Base-by-base conservation (phyloP, 2,888 invertebrate species). In the Dioctria rufipes region DNA sequence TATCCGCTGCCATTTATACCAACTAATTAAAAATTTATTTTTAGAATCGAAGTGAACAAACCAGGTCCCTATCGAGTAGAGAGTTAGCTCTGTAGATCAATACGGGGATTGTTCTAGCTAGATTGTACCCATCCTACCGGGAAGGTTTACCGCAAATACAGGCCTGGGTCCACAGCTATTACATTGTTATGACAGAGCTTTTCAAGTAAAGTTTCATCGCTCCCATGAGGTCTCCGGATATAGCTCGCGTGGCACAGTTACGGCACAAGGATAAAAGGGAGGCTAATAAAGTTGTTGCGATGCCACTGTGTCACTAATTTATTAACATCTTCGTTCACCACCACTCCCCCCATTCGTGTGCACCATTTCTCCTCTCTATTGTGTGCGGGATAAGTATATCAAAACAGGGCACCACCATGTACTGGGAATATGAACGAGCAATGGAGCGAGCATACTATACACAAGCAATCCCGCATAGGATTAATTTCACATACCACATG, bases 221-320 rank as follows among this genome's bases (percentile, higher is more conserved):
- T 75, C 73, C 58, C 73, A 75, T 25, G 73, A 60, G 73, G 60
- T 71, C 39, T 71, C 39, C 40, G 40, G 73, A 37, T 25, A 43
- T 60, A 75, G 25, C 49, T 25, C 25, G 25, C 25, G 25, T 25
- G 73, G 73, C 42, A 60, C 60, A 71, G 58, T 54, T 37, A 40
- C 71, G 58, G 25, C 25, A 40, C 71, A 71, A 43, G 54, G 71
- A 71, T 54, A 71, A 71, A 25, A 60, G 73, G 73, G 11, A 39
- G 60, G 13, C 73, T 75, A 75, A 60, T 75, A 75, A 75, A 75
- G 58, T 75, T 75, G 73, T 43, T 60, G 58, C 73, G 73, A 75
- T 75, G 60, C 60, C 43, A 60, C 73, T 60, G 60, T 75, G 73
- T 60, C 73, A 75, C 73, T 75, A 75, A 75, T 75, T 75, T 75